A percentile compares a stretch with the other conserved stretches of the same genome.
Evolutionary conservation across 2,113 vertebrate genomes (phyloP).

Genomic region (Polypterus bichir): DNA sequence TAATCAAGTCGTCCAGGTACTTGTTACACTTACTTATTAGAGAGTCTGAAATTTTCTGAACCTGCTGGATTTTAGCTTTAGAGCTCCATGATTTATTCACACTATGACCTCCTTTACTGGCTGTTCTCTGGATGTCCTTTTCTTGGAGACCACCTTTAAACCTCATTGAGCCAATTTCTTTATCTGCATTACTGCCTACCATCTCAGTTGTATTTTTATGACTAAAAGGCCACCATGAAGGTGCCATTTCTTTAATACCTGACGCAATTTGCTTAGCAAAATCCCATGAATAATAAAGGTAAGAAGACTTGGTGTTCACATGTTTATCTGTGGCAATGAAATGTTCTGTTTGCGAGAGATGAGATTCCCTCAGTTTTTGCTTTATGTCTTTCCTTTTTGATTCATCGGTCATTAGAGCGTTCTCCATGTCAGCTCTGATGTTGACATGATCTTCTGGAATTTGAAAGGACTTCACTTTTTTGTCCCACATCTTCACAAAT

Average conservation of each 20-base stretch:
- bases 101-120: no score
- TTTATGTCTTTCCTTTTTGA: constrained; percentile 7
- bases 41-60: background rate
- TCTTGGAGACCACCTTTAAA: no score
- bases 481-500: constrained; percentile 2
- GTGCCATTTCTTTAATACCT: background rate
- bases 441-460: background rate
- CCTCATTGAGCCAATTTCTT: background rate
- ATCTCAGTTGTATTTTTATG: constrained; percentile 1
- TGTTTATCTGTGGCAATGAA: no score
- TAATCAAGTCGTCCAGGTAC: constrained; percentile 3
- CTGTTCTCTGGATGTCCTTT: no score
- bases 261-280: background rate
- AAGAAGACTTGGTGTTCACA: no score
- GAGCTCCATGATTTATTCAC: background rate
- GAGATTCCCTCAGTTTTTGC: background rate
- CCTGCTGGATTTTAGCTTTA: background rate
- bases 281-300: no score
- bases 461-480: constrained; percentile 16
- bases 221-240: constrained; percentile 10
- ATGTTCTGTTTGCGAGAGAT: background rate
- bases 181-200: no score
- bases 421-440: constrained; percentile 1
- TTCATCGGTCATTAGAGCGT: constrained; percentile 1
- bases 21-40: background rate